A percentile compares a stretch with the other conserved stretches of the same genome.
phyloP scores from a whole-genome alignment of 2,888 invertebrate genomes.

The Deilephila porcellus region DNA sequence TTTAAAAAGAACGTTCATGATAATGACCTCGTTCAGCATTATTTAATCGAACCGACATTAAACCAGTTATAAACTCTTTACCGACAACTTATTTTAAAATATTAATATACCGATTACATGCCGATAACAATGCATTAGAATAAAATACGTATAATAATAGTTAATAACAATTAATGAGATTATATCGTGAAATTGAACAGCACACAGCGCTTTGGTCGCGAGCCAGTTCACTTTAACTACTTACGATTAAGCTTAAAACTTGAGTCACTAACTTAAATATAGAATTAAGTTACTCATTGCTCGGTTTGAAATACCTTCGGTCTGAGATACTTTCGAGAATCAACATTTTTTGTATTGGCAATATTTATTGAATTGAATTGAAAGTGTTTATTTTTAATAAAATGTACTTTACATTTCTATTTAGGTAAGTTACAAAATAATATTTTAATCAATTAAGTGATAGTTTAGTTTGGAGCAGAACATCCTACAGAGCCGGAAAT shows the following conservation, averaged over 20 bases:
- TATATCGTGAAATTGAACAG: conserved; percentile 14
- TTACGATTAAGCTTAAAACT: conserved; percentile 19
- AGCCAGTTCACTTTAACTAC: conserved; percentile 14
- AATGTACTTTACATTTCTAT: too few species aligned
- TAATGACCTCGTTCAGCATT: neutral
- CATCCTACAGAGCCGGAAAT: too few species aligned
- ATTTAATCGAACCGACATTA: neutral
- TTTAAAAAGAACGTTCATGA: neutral
- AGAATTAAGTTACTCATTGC: conserved; percentile 15
- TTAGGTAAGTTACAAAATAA: too few species aligned
- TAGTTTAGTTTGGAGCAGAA: too few species aligned
- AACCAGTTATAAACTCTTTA: neutral
- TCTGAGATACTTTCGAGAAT: neutral
- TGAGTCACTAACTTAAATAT: conserved; percentile 25
- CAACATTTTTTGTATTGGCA: neutral
- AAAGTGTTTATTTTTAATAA: too few species aligned
- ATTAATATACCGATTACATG: conserved; percentile 3
- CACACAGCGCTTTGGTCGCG: conserved; percentile 1
- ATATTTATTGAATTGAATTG: neutral
- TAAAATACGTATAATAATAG: conserved; percentile 22
- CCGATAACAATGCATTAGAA: conserved; percentile 16
- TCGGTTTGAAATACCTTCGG: conserved; percentile 2
- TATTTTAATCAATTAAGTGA: too few species aligned
- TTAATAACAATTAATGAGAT: conserved; percentile 27
- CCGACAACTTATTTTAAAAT: neutral